Evolutionary conservation across 2,888 invertebrate species (phyloP).

Genomic region (Abrostola triplasia): DNA sequence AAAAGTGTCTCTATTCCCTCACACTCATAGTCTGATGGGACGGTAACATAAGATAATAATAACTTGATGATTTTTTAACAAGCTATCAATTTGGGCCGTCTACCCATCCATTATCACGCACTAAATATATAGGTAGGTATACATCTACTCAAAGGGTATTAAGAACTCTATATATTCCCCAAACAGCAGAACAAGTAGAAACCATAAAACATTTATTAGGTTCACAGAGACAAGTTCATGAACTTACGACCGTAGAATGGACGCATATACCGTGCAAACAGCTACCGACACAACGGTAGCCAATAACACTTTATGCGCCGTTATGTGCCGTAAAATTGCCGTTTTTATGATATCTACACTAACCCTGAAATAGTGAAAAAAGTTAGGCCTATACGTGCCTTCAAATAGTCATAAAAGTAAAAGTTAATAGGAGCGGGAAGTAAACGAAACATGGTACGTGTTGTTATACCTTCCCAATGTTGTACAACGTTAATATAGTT

Average conservation of each 20-base stretch:
- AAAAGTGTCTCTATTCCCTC: too few species aligned
- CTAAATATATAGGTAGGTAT: too few species aligned
- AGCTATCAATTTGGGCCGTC: too few species aligned
- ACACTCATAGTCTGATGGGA: too few species aligned
- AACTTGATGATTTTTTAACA: too few species aligned
- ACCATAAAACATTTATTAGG: slow-evolving; percentile 19
- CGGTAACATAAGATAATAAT: too few species aligned
- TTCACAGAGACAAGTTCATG: slow-evolving; percentile 19
- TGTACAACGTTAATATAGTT: not conserved
- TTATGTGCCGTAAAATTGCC: slow-evolving; percentile 19
- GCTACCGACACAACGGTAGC: slow-evolving; percentile 11
- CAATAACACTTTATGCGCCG: slow-evolving; percentile 33
- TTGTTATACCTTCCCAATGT: not conserved
- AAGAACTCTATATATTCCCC: not conserved
- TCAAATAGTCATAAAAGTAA: slow-evolving; percentile 5
- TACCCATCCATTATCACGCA: too few species aligned
- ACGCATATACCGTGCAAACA: not conserved
- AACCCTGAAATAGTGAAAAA: slow-evolving; percentile 19
- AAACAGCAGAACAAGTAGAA: slow-evolving; percentile 3
- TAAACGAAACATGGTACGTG: not conserved
- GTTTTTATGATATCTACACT: slow-evolving; percentile 28
- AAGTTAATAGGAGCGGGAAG: not conserved
- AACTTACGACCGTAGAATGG: not conserved
- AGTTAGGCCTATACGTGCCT: not conserved
- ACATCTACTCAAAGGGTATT: not conserved